These are phyloP conservation scores for Eurois occulta DNA, from an alignment of 2,888 invertebrate genomes.

Conservation along the genomic window DNA sequence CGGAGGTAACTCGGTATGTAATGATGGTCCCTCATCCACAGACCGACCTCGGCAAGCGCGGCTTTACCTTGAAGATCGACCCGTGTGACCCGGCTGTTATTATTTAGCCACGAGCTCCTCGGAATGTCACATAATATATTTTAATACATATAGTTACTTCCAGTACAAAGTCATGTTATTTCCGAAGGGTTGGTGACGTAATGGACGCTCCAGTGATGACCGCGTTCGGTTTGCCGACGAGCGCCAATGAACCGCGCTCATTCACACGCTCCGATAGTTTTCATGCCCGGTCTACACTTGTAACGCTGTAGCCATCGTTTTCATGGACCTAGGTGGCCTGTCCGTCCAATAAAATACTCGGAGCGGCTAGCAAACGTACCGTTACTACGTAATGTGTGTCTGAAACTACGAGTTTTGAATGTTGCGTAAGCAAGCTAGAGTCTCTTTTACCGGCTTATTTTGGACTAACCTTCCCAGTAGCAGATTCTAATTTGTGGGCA, in stretches of 20 bases:
- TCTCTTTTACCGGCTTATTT: background rate
- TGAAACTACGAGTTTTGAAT: background rate
- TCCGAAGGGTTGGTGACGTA: slow-evolving; percentile 38
- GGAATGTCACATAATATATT: slow-evolving; percentile 6
- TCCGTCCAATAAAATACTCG: slow-evolving; percentile 25
- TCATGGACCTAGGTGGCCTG: slow-evolving; percentile 10
- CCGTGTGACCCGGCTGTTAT: too few relatives aligned
- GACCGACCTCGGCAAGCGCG: too few relatives aligned
- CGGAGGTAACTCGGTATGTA: too few relatives aligned
- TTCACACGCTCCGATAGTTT: slow-evolving; percentile 68
- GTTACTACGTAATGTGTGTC: slow-evolving; percentile 4
- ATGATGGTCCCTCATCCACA: too few relatives aligned
- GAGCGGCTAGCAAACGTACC: slow-evolving; percentile 19
- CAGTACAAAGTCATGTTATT: slow-evolving; percentile 11
- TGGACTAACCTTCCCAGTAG: background rate
- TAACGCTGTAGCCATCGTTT: slow-evolving; percentile 26
- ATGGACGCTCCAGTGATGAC: slow-evolving; percentile 65
- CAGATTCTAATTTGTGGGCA: background rate
- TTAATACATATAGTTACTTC: slow-evolving; percentile 10
- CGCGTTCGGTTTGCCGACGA: slow-evolving; percentile 65
- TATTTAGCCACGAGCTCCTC: too few relatives aligned
- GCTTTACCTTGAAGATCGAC: too few relatives aligned
- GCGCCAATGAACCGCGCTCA: slow-evolving; percentile 69
- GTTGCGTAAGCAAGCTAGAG: background rate
- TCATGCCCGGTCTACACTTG: slow-evolving; percentile 51